Evolutionary conservation across 2,888 invertebrate species (phyloP).

Genomic region (Callinectes sapidus): DNA sequence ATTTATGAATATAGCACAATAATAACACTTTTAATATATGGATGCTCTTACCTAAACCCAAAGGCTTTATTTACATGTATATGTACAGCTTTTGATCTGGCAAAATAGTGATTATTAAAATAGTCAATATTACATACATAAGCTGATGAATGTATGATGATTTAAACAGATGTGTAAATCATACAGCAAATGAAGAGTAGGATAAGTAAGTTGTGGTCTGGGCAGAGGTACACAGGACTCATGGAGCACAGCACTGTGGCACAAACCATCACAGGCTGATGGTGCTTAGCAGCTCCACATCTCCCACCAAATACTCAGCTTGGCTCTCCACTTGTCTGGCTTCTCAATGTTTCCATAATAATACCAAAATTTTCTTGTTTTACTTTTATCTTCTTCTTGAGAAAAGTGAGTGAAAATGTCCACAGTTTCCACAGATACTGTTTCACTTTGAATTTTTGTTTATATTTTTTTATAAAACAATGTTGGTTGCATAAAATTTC

Average conservation of each 20-base stretch:
- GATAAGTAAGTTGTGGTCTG: constrained; percentile 16
- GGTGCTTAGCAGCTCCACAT: background rate
- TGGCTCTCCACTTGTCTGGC: background rate
- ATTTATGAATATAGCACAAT: constrained; percentile 68
- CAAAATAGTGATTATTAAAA: constrained; percentile 65
- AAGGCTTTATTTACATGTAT: constrained; percentile 58
- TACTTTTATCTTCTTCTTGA: background rate
- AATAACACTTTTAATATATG: constrained; percentile 65
- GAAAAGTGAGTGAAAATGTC: background rate
- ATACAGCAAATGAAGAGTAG: constrained; percentile 40
- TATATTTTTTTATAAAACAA: background rate
- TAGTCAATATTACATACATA: constrained; percentile 57
- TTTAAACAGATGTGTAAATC: constrained; percentile 49
- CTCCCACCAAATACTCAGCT: background rate
- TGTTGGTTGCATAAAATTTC: background rate
- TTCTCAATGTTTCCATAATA: background rate
- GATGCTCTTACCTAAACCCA: constrained; percentile 66
- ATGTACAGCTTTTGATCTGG: constrained; percentile 65
- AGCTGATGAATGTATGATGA: constrained; percentile 57
- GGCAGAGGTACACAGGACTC: constrained; percentile 29
- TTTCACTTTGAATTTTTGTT: no score
- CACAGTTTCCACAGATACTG: background rate
- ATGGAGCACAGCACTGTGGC: background rate
- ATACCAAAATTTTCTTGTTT: background rate
- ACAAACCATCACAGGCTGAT: background rate